Base-by-base conservation (phyloP, 53 echinoderm and acorn worm genomes). In the Holothuria scabra region DNA sequence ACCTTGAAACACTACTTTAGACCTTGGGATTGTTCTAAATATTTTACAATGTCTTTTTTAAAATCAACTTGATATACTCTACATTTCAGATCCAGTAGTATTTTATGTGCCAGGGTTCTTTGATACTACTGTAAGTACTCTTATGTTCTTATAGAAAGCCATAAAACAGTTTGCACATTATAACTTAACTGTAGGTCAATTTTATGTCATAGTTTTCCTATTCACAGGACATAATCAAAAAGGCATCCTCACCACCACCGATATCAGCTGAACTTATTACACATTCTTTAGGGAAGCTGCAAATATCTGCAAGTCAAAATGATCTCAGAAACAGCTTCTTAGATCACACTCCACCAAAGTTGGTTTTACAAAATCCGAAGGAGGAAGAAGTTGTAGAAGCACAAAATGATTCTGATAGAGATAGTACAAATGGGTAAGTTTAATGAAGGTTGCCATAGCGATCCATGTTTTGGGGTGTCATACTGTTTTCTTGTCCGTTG, bases 181-280 rank as follows among this genome's bases (percentile, higher is more conserved):
- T 1, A 31, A 28, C 16, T 10, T 22, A 5, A 28, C 14, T 28
- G 65, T 12, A 23, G 9, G 8, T 24, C 10, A 62, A 9, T 12
- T 26, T 22, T 31, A 29, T 24, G 14, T 22, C 6, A 61, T 1
- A 20, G 13, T 71, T 66, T 61, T 58, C 24, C 82, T 56, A 55
- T 32, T 71, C 63, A 9, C 89, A 90, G 90, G 82, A 90, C 44
- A 81, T 86, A 22, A 63, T 90, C 5, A 32, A 60, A 57, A 71
- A 60, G 26, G 76, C 83, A 25, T 87, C 83, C 28, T 90, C 90
- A 41, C 87, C 90, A 29, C 90, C 90, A 55, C 63, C 87, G 21
- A 57, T 90, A 56, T 74, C 87, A 28, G 7, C 60, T 12, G 85
- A 66, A 48, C 41, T 85, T 7, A 33, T 56, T 14, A 55, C 38